phyloP scores from a whole-genome alignment of 2,888 invertebrate species.

The Thumatha senex region DNA sequence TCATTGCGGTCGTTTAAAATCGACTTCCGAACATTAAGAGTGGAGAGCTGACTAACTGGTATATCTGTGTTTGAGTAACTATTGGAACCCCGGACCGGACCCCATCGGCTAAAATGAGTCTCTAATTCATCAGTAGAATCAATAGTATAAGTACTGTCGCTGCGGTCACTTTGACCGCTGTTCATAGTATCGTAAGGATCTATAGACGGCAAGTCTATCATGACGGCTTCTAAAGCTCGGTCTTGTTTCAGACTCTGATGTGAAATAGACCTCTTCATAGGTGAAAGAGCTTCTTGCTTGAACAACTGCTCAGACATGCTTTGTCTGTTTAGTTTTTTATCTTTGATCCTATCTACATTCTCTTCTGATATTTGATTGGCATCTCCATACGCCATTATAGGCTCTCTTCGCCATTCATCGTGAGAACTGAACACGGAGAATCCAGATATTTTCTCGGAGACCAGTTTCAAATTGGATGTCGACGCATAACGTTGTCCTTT shows the following conservation, averaged over 20 bases:
- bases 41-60: conserved; percentile 71
- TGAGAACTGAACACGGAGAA: conserved; percentile 66
- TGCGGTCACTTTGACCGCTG: conserved; percentile 44
- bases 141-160: conserved; percentile 44
- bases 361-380: conserved; percentile 48
- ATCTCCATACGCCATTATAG: conserved; percentile 71
- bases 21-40: conserved; percentile 58
- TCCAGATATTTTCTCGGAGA: conserved; percentile 72
- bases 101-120: conserved; percentile 72
- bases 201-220: conserved; percentile 67
- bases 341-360: conserved; percentile 33
- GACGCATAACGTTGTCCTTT: conserved; percentile 67
- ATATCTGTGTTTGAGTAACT: conserved; percentile 65
- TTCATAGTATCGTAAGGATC: conserved; percentile 52
- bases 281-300: conserved; percentile 28
- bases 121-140: conserved; percentile 45
- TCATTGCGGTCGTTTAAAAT: conserved; percentile 46
- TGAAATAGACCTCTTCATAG: conserved; percentile 64
- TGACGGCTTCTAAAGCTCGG: conserved; percentile 67
- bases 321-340: conserved; percentile 56
- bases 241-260: conserved; percentile 72
- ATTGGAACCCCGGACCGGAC: conserved; percentile 77
- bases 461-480: conserved; percentile 68
- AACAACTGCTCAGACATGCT: conserved; percentile 64
- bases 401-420: conserved; percentile 55